phyloP scores from a whole-genome alignment of 2,888 invertebrate species.

The Ichneumoninae sp. region DNA sequence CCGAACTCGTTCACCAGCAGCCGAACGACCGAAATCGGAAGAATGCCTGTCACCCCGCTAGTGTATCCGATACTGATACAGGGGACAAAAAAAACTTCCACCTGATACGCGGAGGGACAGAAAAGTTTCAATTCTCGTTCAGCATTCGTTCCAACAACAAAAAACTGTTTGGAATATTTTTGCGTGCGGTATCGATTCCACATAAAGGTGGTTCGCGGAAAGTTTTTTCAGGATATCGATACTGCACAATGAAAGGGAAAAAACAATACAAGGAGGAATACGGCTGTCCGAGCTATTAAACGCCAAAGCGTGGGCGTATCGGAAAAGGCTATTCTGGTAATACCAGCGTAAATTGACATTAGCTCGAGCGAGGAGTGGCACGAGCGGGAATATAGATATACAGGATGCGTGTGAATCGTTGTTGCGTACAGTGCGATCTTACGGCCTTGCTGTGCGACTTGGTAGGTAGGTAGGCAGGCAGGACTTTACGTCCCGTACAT shows the following conservation, averaged over 20 bases:
- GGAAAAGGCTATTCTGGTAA: slow-evolving; percentile 70
- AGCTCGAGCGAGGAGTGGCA: slow-evolving; percentile 68
- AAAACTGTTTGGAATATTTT: slow-evolving; percentile 10
- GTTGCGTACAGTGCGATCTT: slow-evolving; percentile 32
- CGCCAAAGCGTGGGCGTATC: slow-evolving; percentile 68
- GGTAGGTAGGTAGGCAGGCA: slow-evolving; percentile 52
- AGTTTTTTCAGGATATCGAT: slow-evolving; percentile 20
- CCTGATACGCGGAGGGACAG: slow-evolving; percentile 45
- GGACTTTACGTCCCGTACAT: slow-evolving; percentile 68
- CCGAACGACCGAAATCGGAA: slow-evolving; percentile 40
- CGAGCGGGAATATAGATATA: slow-evolving; percentile 48
- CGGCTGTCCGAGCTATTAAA: slow-evolving; percentile 64
- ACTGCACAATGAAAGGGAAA: slow-evolving; percentile 3
- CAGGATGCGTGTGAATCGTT: slow-evolving; percentile 44
- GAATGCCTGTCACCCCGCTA: slow-evolving; percentile 17
- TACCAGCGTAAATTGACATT: slow-evolving; percentile 72
- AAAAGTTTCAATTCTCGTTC: slow-evolving; percentile 19
- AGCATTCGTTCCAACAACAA: slow-evolving; percentile 6
- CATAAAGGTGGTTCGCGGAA: slow-evolving; percentile 20
- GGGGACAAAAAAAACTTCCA: slow-evolving; percentile 25
- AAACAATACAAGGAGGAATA: slow-evolving; percentile 51
- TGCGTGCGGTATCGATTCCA: background rate
- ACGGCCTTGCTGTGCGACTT: slow-evolving; percentile 44
- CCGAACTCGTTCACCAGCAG: slow-evolving; percentile 41
- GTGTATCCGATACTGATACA: slow-evolving; percentile 55